These are phyloP conservation scores for Tuberolachnus salignus DNA, from an alignment of 2,888 invertebrate species.

Conservation along the genomic window DNA sequence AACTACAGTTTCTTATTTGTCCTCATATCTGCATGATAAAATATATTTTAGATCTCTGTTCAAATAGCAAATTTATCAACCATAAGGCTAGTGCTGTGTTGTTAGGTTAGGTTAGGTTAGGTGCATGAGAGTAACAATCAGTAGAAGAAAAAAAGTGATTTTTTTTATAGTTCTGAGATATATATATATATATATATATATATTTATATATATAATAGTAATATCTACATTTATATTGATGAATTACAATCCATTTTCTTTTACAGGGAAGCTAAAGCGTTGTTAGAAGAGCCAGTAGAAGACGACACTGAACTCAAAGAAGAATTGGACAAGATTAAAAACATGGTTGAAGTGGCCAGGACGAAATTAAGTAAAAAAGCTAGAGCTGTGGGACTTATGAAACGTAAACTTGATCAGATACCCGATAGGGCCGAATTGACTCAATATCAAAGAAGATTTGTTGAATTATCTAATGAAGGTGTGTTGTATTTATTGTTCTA, in stretches of 20 bases:
- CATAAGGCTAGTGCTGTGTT: too few relatives aligned
- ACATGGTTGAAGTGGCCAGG: slow-evolving; percentile 66
- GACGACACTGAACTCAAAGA: slow-evolving; percentile 59
- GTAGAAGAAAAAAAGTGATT: too few relatives aligned
- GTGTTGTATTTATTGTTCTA: slow-evolving; percentile 53
- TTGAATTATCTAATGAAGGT: slow-evolving; percentile 95
- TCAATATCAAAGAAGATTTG: slow-evolving; percentile 93
- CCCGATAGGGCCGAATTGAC: slow-evolving; percentile 91
- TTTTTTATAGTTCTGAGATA: too few relatives aligned
- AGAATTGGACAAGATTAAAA: slow-evolving; percentile 63
- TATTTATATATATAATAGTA: too few relatives aligned
- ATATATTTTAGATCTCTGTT: too few relatives aligned
- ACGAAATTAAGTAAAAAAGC: slow-evolving; percentile 79
- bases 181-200: too few relatives aligned
- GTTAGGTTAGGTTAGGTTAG: too few relatives aligned
- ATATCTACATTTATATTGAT: too few relatives aligned
- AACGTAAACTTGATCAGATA: slow-evolving; percentile 87
- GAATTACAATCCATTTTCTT: not conserved
- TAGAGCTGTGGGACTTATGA: slow-evolving; percentile 78
- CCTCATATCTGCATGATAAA: too few relatives aligned
- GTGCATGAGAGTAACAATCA: too few relatives aligned
- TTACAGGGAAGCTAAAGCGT: slow-evolving; percentile 57
- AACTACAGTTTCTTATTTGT: too few relatives aligned
- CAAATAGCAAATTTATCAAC: too few relatives aligned
- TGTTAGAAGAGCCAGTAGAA: slow-evolving; percentile 59